Percentiles rank a stretch among this genome's conserved stretches.
These are phyloP conservation scores for Steinernema khuongi DNA, from an alignment of 1,140 invertebrate species.

Conservation along the genomic window DNA sequence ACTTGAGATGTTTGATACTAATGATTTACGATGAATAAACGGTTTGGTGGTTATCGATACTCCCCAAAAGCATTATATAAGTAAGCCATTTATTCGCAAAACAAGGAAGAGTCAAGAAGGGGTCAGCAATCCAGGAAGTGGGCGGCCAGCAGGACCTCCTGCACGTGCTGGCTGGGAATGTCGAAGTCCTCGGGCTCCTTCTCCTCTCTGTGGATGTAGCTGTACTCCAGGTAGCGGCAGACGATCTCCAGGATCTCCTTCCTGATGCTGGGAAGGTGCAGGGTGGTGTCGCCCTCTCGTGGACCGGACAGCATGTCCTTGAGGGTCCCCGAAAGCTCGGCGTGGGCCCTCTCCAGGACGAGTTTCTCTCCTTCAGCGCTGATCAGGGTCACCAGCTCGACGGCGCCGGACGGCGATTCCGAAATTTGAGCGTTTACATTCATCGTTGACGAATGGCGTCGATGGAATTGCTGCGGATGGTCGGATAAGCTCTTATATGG, in stretches of 20 bases:
- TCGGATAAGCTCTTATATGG: no score
- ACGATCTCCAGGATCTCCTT: background rate
- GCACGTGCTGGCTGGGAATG: background rate
- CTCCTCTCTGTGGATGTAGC: background rate
- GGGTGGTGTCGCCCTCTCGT: background rate
- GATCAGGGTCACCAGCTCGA: background rate
- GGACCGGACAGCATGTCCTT: background rate
- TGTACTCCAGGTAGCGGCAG: background rate
- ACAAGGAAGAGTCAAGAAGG: no score
- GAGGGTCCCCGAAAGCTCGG: background rate
- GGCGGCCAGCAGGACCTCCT: background rate
- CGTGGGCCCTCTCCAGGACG: background rate
- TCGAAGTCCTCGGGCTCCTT: background rate
- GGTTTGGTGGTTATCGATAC: no score
- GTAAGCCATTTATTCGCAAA: no score
- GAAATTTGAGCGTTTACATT: no score
- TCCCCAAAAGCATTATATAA: no score
- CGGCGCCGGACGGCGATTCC: no score
- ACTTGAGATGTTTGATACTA: no score
- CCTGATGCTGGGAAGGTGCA: background rate
- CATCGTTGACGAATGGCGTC: no score
- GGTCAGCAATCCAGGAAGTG: background rate
- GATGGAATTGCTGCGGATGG: no score
- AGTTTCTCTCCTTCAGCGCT: background rate
- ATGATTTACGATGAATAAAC: no score